These are phyloP conservation scores for Euplexia lucipara DNA, from an alignment of 2,888 invertebrate species.

Conservation along the genomic window DNA sequence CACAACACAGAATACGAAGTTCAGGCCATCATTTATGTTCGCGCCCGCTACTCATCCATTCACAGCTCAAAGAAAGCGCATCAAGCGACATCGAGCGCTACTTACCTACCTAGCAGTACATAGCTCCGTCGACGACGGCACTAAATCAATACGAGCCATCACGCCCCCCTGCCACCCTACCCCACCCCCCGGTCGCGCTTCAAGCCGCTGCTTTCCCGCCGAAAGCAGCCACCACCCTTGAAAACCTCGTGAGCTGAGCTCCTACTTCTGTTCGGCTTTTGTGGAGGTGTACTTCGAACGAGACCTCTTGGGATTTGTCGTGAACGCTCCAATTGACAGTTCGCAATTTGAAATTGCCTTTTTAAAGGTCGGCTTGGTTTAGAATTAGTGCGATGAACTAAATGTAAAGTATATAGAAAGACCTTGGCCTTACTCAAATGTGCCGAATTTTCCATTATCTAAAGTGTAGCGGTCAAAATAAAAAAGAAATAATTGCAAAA, in stretches of 20 bases:
- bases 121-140: constrained; percentile 91
- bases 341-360: constrained; percentile 82
- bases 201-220: constrained; percentile 88
- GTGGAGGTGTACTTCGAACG: constrained; percentile 88
- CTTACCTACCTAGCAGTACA: constrained; percentile 87
- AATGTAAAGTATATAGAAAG: constrained; percentile 1
- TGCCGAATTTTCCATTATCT: not conserved
- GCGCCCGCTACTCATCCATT: constrained; percentile 63
- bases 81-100: constrained; percentile 87
- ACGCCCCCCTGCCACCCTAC: constrained; percentile 79
- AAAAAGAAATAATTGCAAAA: not conserved
- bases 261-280: constrained; percentile 91
- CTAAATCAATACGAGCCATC: constrained; percentile 92
- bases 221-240: constrained; percentile 91
- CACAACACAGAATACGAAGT: constrained; percentile 41
- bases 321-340: constrained; percentile 86
- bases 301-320: constrained; percentile 89
- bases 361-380: constrained; percentile 65
- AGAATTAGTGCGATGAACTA: constrained; percentile 47
- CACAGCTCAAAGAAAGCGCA: constrained; percentile 87
- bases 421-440: constrained; percentile 9
- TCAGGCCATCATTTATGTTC: constrained; percentile 62
- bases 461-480: no score
- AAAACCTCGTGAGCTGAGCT: constrained; percentile 91
- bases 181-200: constrained; percentile 72